phyloP scores from a whole-genome alignment of 2,113 vertebrate species.

The Oryzias javanicus region DNA sequence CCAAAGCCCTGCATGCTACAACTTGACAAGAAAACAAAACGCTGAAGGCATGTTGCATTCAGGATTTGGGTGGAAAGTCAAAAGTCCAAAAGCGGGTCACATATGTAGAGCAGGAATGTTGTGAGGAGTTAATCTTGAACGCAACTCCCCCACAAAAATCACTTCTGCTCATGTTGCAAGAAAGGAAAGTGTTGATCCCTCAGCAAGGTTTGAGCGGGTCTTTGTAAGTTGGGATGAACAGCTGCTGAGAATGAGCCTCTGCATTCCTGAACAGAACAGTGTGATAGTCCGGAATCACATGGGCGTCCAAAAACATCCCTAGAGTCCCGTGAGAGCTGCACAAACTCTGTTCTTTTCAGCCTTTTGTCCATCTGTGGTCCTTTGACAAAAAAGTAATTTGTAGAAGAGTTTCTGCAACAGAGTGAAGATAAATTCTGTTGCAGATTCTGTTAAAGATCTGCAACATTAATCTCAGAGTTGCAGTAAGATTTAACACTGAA shows the following conservation, averaged over 20 bases:
- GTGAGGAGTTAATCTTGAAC: background rate
- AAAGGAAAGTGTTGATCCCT: background rate
- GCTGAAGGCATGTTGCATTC: background rate
- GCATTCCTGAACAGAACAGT: background rate
- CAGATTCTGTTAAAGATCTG: background rate
- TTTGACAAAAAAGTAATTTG: too few relatives aligned
- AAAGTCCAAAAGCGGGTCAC: background rate
- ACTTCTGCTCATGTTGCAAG: background rate
- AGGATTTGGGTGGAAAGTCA: background rate
- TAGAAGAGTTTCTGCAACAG: background rate
- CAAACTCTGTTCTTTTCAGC: background rate
- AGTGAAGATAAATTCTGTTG: background rate
- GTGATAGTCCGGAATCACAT: background rate
- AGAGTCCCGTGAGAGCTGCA: background rate
- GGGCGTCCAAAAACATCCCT: background rate
- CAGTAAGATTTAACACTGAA: too few relatives aligned
- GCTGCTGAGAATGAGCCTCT: background rate
- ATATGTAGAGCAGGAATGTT: background rate
- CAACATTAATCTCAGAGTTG: background rate
- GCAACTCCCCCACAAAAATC: background rate
- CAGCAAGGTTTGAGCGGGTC: background rate
- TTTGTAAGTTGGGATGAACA: background rate
- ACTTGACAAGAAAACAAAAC: background rate
- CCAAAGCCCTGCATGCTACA: background rate
- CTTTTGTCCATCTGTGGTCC: too few relatives aligned